Evolutionary conservation across 2,888 invertebrate species (phyloP), one percentile per base, ranked within the genome.

Genomic region (Argyra leucocephala): DNA sequence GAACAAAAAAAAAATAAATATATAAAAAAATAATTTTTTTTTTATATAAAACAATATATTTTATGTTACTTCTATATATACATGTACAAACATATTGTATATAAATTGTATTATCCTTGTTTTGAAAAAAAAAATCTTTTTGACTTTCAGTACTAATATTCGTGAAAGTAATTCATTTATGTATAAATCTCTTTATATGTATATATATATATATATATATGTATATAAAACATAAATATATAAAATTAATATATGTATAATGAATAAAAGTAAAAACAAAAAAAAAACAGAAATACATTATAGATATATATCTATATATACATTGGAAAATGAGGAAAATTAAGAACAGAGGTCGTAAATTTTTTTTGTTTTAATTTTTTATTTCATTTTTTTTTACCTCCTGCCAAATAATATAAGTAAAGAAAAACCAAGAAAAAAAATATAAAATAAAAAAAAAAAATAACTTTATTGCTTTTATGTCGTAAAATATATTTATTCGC

Each of bases 341-440:
- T 70, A 71, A 71, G 69, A 71, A 70, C 70, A 70, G 70, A 70
- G 69, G 67, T 71, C 70, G 70, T 70, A 70, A 71, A 70, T 71
- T 69, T 70, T 23, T 23, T 58, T 58, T 15, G 9, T 58, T 58
- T 61, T 61, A n/a, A 6, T 23, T 48, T 18, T 18, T 48, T 18
- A 15, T n/a, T 48, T 15, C 18, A 2, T 5, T 15, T 18, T 48
- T 6, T 48, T 48, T 18, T 48, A 12, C 10, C 15, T 9, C 37
- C 10, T 9, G 3, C 2, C 5, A 48, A n/a, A 48, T 18, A 15
- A 48, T 12, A 48, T 18, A 1, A 48, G n/a, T 15, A 48, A n/a
- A 5, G 18, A 31, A 48, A 15, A 18, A 48, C 12, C n/a, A 15
- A 48, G 48, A 15, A 48, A 48, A 48, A 12, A 18, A 48, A 18